These are phyloP conservation scores for Enteromius anoplus DNA, from an alignment of 2,797 vertebrate genomes.

Conservation along the genomic window DNA sequence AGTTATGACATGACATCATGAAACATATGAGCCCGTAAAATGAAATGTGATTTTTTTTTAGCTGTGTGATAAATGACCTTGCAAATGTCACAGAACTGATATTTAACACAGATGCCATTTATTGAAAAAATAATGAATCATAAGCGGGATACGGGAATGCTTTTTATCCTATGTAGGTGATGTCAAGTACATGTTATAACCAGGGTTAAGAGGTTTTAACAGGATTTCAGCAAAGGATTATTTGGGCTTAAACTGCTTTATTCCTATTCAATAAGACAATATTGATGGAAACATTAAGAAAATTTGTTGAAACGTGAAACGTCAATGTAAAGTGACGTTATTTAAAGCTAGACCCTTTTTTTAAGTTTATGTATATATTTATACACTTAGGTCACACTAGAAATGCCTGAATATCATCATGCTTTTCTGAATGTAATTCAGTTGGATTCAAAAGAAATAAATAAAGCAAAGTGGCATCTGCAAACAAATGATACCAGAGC, in stretches of 20 bases:
- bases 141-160: background rate
- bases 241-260: background rate
- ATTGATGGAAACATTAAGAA: background rate
- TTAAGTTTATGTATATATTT: background rate
- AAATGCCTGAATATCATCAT: background rate
- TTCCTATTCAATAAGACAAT: constrained; percentile 13
- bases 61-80: background rate
- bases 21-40: background rate
- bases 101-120: constrained; percentile 6
- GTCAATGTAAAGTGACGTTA: background rate
- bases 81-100: constrained; percentile 19
- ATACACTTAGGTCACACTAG: background rate
- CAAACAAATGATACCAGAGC: background rate
- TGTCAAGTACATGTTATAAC: constrained; percentile 23
- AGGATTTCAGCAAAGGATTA: constrained; percentile 36
- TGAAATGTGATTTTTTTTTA: background rate
- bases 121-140: constrained; percentile 20
- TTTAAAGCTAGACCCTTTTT: background rate
- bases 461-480: background rate
- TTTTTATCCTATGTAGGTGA: constrained; percentile 1
- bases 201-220: constrained; percentile 17
- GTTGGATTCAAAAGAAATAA: background rate
- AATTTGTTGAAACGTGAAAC: background rate
- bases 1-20: constrained; percentile 1
- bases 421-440: background rate